Evolutionary conservation across 1,140 invertebrate genomes (phyloP).

Genomic region (Pseudobourletiella spinata): DNA sequence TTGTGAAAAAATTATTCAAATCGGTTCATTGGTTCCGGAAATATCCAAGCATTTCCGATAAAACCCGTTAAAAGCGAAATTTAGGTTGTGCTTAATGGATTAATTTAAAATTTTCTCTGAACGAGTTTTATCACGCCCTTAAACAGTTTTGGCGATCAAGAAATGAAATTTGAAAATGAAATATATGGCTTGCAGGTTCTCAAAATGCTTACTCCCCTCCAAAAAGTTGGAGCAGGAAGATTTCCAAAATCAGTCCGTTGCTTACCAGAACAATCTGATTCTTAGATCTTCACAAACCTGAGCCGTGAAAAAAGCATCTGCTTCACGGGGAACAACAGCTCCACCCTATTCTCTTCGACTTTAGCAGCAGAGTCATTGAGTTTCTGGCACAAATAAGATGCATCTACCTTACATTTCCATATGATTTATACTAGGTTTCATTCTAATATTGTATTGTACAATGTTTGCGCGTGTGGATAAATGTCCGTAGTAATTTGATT

Average conservation of each 20-base stretch:
- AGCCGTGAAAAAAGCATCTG: constrained; percentile 81
- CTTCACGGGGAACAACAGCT: constrained; percentile 66
- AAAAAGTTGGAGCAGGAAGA: constrained; percentile 47
- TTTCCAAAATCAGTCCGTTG: too few relatives aligned
- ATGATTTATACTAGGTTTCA: constrained; percentile 57
- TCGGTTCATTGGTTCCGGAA: too few relatives aligned
- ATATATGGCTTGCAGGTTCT: too few relatives aligned
- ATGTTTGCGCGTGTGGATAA: constrained; percentile 72
- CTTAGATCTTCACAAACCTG: constrained; percentile 59
- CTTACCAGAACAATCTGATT: constrained; percentile 37
- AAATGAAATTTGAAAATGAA: too few relatives aligned
- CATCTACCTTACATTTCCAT: constrained; percentile 64
- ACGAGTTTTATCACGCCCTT: too few relatives aligned
- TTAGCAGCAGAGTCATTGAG: constrained; percentile 53
- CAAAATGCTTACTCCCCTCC: constrained; percentile 78
- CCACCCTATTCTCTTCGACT: constrained; percentile 53
- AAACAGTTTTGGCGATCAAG: too few relatives aligned
- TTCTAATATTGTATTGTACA: too few relatives aligned
- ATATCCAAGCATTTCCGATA: too few relatives aligned
- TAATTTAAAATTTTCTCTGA: too few relatives aligned
- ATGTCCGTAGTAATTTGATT: constrained; percentile 57
- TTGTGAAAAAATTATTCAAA: too few relatives aligned
- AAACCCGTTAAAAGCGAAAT: too few relatives aligned
- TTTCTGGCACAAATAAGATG: constrained; percentile 48
- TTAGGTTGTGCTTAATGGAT: too few relatives aligned